Base-by-base conservation (phyloP, 35 echinoderm and acorn worm species). In the Ptychodera flava region DNA sequence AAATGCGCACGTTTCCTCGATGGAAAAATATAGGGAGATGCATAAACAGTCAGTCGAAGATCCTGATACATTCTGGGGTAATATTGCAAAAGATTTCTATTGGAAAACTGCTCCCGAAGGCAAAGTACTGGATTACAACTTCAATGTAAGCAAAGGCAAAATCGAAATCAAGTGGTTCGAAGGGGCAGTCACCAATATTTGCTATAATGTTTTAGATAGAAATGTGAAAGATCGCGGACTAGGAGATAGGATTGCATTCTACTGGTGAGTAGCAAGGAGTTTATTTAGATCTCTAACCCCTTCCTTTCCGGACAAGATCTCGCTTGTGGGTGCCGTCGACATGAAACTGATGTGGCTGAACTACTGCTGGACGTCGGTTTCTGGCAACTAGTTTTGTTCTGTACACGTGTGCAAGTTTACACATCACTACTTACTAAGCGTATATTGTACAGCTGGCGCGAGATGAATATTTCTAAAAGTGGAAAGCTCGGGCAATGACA, bases 191-290 rank as follows among this genome's bases (percentile, higher is more conserved):
- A 99, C 96, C 0, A 99, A 99, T 85, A 90, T 99, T 37, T 99
- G 96, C 84, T 99, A 99, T 78, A 99, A 99, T 91, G 96, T 99
- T 33, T 78, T 99, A 34, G 96, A 99, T 79, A 88, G 96, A 64
- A 87, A 94, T 78, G 90, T 99, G 16, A 89, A 97, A 84, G 91
- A 92, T 83, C 80, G 86, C 31, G 96, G 96, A 78, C 79, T 90
- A 33, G 93, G 93, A 16, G 90, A 99, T 84, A 91, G 92, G 30
- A 89, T 99, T 88, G 90, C 88, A 29, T 99, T 99, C 78, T 93
- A 92, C 82, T 99, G 96, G 96, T 99, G 81, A 92, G 93, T 78
- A 82, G 1, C 1, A 30, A 33, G 33, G 78, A n/a, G n/a, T n/a
- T n/a, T n/a, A n/a, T n/a, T n/a, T n/a, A n/a, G n/a, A n/a, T n/a